Base-by-base conservation (phyloP, 2,797 vertebrate species). In the Labeo calbasu region DNA sequence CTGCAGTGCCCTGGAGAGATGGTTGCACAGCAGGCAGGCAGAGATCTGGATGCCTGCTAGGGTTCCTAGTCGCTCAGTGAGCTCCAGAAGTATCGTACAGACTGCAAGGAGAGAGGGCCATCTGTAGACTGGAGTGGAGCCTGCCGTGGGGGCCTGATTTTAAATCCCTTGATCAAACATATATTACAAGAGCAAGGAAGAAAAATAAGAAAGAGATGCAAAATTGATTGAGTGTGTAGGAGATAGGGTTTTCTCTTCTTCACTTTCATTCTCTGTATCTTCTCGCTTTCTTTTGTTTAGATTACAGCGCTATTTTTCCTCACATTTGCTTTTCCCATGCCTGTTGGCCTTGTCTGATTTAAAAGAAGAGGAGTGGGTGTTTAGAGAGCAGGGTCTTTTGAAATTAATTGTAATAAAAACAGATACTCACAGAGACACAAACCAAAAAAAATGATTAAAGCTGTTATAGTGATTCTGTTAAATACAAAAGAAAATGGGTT, bases 321-420 rank as follows among this genome's bases (percentile, higher is more conserved):
- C 50, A 70, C 90, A 40, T 93, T 93, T 92, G 93, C 93, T 90
- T 93, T 89, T 86, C 51, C n/a, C 14, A 86, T 88, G 55, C 89
- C 89, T 82, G 79, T 89, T 83, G 90, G 88, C 89, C 90, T 88
- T 88, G 89, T 89, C 86, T 88, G 88, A 89, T 93, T 93, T 88
- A 92, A 91, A 89, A 90, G 86, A 83, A 81, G 87, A 89, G 70
- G 86, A 72, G 88, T 85, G 89, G 90, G 85, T 92, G 84, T 88
- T 88, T 84, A 75, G 55, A 82, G 89, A 90, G 88, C 81, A 87
- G 81, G 84, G 84, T 65, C 90, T 92, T 94, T 93, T 94, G 93
- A 94, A 91, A 88, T 86, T 32, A 63, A 40, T 92, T 90, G 93
- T 90, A 93, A 93, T 92, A 91, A 92, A 89, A 71, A 92, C 90